Evolutionary conservation across 2,888 invertebrate genomes (phyloP).

Genomic region (Heliconius ismenius): DNA sequence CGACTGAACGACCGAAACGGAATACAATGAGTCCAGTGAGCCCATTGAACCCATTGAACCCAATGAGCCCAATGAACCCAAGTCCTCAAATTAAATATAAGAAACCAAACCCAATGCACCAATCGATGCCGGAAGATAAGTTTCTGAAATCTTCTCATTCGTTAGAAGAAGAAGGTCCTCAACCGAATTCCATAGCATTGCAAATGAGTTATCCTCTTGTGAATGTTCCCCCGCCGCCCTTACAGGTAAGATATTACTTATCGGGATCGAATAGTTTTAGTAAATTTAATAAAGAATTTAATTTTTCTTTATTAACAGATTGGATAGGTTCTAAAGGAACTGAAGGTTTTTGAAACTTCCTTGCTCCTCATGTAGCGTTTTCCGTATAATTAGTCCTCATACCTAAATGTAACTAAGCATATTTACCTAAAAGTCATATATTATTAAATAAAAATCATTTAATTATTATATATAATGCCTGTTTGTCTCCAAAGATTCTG

Average conservation of each 20-base stretch:
- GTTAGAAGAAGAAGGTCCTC: slow-evolving; percentile 71
- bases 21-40: slow-evolving; percentile 53
- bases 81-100: slow-evolving; percentile 32
- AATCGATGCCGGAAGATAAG: slow-evolving; percentile 61
- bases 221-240: slow-evolving; percentile 77
- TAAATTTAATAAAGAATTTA: no score
- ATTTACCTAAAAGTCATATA: no score
- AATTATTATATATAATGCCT: no score
- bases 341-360: no score
- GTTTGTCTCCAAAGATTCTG: no score
- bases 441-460: no score
- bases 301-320: no score
- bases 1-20: slow-evolving; percentile 61
- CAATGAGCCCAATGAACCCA: slow-evolving; percentile 53
- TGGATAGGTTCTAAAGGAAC: no score
- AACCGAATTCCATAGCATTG: slow-evolving; percentile 83
- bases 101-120: slow-evolving; percentile 60
- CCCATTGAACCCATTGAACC: slow-evolving; percentile 8
- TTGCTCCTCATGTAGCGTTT: no score
- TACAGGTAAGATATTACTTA: slow-evolving; percentile 62
- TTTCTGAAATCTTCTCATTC: slow-evolving; percentile 67
- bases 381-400: no score
- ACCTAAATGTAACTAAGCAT: no score
- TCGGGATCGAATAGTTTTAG: slow-evolving; percentile 29
- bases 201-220: slow-evolving; percentile 85